phyloP scores from a whole-genome alignment of 2,888 invertebrate genomes.

The Silvanus unidentatus region DNA sequence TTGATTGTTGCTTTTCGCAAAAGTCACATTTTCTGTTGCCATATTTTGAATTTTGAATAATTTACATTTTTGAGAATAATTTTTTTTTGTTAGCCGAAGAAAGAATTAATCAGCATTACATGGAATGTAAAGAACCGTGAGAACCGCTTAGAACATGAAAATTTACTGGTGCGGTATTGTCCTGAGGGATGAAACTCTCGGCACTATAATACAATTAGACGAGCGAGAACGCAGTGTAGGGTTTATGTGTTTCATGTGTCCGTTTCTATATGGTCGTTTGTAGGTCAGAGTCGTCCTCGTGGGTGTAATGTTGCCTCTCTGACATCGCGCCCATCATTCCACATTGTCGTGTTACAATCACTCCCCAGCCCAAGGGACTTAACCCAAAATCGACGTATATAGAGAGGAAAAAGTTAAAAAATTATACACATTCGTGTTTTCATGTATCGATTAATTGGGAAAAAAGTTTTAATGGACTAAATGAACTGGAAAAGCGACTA shows the following conservation, averaged over 20 bases:
- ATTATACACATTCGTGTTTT: not conserved
- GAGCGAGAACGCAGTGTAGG: conserved; percentile 7
- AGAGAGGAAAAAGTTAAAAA: not conserved
- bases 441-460: too few relatives aligned
- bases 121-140: not conserved
- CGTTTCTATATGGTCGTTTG: conserved; percentile 3
- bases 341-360: not conserved
- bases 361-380: conserved; percentile 1
- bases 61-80: too few relatives aligned
- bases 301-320: conserved; percentile 8
- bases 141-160: not conserved
- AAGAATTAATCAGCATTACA: too few relatives aligned
- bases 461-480: too few relatives aligned
- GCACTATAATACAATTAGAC: conserved; percentile 31
- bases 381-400: not conserved
- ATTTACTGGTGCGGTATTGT: not conserved
- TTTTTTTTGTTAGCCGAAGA: too few relatives aligned
- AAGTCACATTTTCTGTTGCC: too few relatives aligned
- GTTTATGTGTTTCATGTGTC: conserved; percentile 5
- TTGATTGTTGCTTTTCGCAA: conserved; percentile 17
- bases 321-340: conserved; percentile 1
- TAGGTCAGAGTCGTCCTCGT: not conserved
- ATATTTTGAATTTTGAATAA: too few relatives aligned
- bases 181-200: conserved; percentile 30
- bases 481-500: too few relatives aligned